Percentiles rank a stretch among this genome's conserved stretches.
These are phyloP conservation scores for Tetrapedia diversipes DNA, from an alignment of 2,888 invertebrate genomes.

Conservation along the genomic window DNA sequence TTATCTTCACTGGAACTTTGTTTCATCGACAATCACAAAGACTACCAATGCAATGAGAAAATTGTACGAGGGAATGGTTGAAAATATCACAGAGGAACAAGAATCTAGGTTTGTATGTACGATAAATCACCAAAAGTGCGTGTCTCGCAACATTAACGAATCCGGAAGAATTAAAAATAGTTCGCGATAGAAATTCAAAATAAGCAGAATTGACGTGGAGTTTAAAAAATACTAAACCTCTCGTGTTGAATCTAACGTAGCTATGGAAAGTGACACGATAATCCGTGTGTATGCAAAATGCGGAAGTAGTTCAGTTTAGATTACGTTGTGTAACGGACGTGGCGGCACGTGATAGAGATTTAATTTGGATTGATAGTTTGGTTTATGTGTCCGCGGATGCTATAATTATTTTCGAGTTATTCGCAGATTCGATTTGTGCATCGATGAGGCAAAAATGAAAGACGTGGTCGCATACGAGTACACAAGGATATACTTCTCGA, in stretches of 20 bases:
- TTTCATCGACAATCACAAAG: neutral
- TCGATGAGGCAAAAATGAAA: neutral
- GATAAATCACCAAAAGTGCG: no score
- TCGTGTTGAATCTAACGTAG: neutral
- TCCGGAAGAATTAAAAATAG: neutral
- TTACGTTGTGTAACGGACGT: conserved; percentile 4
- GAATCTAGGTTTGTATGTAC: neutral
- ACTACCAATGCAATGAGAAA: conserved; percentile 17
- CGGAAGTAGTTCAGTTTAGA: conserved; percentile 12
- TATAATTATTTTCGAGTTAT: conserved; percentile 21
- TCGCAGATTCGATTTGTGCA: conserved; percentile 35
- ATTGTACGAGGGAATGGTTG: neutral
- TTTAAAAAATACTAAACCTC: neutral
- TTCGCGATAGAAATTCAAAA: neutral
- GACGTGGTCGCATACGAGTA: conserved; percentile 50
- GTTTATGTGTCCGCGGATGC: neutral
- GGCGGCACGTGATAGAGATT: conserved; percentile 20
- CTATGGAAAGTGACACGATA: neutral
- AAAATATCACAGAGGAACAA: no score
- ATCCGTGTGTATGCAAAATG: neutral
- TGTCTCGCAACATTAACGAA: no score
- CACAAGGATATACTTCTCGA: conserved; percentile 42
- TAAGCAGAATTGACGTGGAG: neutral
- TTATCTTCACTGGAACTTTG: conserved; percentile 22
- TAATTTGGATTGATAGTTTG: conserved; percentile 19